Conservation (phyloP, 1,140 invertebrate species). For the Sitodiplosis mosellana region DNA sequence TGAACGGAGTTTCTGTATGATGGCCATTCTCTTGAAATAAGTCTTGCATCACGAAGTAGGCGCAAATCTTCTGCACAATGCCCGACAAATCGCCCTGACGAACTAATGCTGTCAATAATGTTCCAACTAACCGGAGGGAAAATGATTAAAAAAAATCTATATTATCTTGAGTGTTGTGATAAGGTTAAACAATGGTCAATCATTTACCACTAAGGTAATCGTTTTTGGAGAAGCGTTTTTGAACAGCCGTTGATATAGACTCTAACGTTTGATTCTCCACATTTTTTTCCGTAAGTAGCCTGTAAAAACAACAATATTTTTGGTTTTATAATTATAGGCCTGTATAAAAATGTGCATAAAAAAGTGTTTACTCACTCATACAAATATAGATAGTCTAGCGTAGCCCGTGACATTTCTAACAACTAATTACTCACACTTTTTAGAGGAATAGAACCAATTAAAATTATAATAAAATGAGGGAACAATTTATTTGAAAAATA, state of each 20-base stretch:
- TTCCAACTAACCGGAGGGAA: constrained; percentile 5
- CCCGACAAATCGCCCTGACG: constrained; percentile 3
- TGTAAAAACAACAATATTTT: neutral
- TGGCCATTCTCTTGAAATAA: neutral
- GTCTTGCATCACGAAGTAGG: constrained; percentile 4
- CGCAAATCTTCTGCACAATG: constrained; percentile 3
- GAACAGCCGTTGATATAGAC: constrained; percentile 1
- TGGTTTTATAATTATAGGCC: neutral
- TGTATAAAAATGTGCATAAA: neutral
- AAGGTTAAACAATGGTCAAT: neutral
- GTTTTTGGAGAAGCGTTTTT: constrained; percentile 1
- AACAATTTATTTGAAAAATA: neutral
- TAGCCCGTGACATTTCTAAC: constrained; percentile 1
- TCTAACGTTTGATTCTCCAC: constrained; percentile 4
- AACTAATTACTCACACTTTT: too few species aligned
- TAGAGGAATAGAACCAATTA: too few species aligned
- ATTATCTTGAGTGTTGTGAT: neutral
- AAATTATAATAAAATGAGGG: neutral
- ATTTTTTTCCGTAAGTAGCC: constrained; percentile 3
- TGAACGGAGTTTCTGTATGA: constrained; percentile 2
- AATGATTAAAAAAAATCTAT: neutral
- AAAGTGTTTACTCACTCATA: constrained; percentile 1
- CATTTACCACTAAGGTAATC: constrained; percentile 3
- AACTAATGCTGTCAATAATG: constrained; percentile 1
- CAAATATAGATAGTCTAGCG: constrained; percentile 1